Base-by-base conservation (phyloP, 2,888 invertebrate species). In the Erebia palarica region DNA sequence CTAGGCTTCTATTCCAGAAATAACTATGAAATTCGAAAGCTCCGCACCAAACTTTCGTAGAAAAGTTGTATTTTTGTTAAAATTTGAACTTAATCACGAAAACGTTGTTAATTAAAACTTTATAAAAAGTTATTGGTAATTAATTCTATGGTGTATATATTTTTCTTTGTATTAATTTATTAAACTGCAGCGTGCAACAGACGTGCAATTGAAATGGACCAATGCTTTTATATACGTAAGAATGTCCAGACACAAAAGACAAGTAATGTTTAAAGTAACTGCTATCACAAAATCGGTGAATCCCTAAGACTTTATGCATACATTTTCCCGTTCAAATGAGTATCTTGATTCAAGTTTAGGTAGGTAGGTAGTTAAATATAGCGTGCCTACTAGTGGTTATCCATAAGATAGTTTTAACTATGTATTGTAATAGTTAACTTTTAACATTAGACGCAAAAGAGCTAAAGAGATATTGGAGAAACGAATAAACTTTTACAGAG, bases 251-350 rank as follows among this genome's bases (percentile, higher is more conserved):
- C 9, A 42, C 42, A 27, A 27, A 47, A 13, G 14, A 51, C 16
- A 53, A 53, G 53, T 53, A 8, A 53, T 53, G 51, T 51, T 16
- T n/a, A 16, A 51, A 1, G 7, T 42, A 7, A 42, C 16, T 8
- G 42, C 16, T 13, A 47, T 61, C 61, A 13, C 11, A 21, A 47
- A 13, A 21, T 49, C 47, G 63, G 63, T 63, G 63, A 63, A 47
- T 63, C 63, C 63, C 63, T 63, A 44, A 14, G 5, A 11, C 21
- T 44, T 61, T 61, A 7, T 49, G 14, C 13, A 1, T 21, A 63
- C 63, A 63, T 63, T 63, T 63, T 63, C 63, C 63, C 18, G 47
- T 63, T 42, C 42, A n/a, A 59, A 36, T 27, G 27, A 13, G 36
- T 11, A 55, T 55, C 18, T 18, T 55, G 4, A 18, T 11, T 57